Percentiles rank a stretch among this genome's conserved stretches.
Conservation (phyloP, 2,888 invertebrate genomes). For the Dolichomitus sp. region DNA sequence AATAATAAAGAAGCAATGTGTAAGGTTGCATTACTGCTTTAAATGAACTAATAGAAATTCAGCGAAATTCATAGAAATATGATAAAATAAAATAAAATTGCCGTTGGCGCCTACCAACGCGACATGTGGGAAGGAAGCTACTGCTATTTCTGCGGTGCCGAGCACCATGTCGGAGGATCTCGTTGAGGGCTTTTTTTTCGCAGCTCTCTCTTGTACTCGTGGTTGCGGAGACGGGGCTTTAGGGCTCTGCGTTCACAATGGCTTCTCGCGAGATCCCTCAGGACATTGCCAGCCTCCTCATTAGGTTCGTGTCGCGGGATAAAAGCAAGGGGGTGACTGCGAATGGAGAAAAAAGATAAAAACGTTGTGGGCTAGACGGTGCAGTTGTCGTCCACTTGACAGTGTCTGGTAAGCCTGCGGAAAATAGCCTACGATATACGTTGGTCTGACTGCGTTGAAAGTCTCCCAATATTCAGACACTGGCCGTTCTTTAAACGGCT, state of each 20-base stretch:
- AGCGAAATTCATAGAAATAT: no score
- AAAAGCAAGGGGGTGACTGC: constrained; percentile 37
- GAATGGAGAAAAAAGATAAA: constrained; percentile 43
- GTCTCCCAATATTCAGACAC: constrained; percentile 1
- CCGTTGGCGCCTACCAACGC: constrained; percentile 1
- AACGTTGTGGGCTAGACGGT: background rate
- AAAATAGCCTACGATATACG: background rate
- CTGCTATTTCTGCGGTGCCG: constrained; percentile 8
- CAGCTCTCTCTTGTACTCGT: constrained; percentile 8
- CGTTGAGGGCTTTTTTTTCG: constrained; percentile 27
- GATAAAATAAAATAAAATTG: constrained; percentile 28
- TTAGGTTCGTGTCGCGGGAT: constrained; percentile 54
- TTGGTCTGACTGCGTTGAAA: background rate
- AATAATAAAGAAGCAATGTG: no score
- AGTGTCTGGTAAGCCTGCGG: background rate
- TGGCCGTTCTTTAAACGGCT: background rate
- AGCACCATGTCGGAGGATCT: constrained; percentile 24
- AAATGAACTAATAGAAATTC: no score
- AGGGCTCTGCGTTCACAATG: constrained; percentile 50
- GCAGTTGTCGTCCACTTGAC: constrained; percentile 1
- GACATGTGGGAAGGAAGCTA: background rate
- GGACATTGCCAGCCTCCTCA: constrained; percentile 55
- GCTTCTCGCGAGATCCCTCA: constrained; percentile 47
- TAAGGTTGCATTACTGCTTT: no score
- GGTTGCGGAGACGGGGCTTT: constrained; percentile 13